A percentile compares a stretch with the other conserved stretches of the same genome.
phyloP scores from a whole-genome alignment of 1,140 invertebrate species.

The Carposina sasakii region DNA sequence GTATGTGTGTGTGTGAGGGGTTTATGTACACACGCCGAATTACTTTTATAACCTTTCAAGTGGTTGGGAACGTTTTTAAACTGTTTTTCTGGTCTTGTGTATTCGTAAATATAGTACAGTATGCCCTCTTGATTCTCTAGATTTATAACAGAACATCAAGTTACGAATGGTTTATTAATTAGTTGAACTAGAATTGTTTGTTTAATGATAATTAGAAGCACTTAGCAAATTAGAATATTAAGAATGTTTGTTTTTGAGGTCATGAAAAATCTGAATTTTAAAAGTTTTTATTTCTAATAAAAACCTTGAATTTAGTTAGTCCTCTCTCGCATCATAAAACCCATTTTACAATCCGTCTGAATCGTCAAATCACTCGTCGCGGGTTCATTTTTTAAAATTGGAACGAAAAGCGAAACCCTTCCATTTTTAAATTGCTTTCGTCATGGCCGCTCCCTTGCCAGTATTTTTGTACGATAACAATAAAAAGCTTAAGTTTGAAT shows the following conservation, averaged over 20 bases:
- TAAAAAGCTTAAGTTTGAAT: background rate
- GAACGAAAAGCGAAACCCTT: conserved; percentile 62
- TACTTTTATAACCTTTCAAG: conserved; percentile 66
- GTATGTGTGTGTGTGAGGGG: conserved; percentile 45
- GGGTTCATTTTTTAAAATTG: conserved; percentile 65
- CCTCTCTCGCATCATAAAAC: conserved; percentile 44
- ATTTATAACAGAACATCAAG: too few relatives aligned
- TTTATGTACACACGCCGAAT: conserved; percentile 66
- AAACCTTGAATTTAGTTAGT: conserved; percentile 28
- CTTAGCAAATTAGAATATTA: too few relatives aligned
- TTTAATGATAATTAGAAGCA: too few relatives aligned
- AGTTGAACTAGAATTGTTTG: too few relatives aligned
- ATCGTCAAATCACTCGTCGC: conserved; percentile 64
- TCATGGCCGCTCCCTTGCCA: conserved; percentile 58
- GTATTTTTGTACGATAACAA: conserved; percentile 21
- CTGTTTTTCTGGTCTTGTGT: conserved; percentile 53
- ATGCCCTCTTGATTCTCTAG: too few relatives aligned
- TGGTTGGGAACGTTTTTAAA: conserved; percentile 62
- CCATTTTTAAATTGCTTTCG: conserved; percentile 67
- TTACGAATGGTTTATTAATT: too few relatives aligned
- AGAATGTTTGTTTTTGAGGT: too few relatives aligned
- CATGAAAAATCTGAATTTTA: too few relatives aligned
- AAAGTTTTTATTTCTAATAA: conserved; percentile 15
- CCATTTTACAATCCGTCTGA: conserved; percentile 56
- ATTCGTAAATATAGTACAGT: too few relatives aligned